A percentile compares a stretch with the other conserved stretches of the same genome.
These are phyloP conservation scores for Macrotus californicus DNA, from an alignment of 2,113 vertebrate species.

Conservation along the genomic window DNA sequence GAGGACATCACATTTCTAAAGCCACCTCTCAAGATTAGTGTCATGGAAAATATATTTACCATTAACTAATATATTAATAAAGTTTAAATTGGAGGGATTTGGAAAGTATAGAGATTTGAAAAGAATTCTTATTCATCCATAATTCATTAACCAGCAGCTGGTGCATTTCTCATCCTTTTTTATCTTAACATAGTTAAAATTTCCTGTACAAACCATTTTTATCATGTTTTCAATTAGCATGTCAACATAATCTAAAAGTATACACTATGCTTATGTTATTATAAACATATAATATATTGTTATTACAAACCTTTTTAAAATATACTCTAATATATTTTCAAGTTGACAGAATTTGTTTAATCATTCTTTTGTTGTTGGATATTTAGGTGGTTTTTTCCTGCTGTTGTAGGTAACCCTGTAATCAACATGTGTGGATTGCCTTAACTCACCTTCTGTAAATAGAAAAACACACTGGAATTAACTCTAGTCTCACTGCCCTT, in stretches of 20 bases:
- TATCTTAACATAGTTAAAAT: neutral
- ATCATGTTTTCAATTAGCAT: neutral
- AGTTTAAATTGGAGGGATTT: neutral
- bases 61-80: neutral
- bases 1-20: neutral
- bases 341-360: neutral
- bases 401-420: neutral
- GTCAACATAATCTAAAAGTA: neutral
- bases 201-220: neutral
- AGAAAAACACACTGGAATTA: neutral
- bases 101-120: neutral
- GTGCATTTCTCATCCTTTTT: neutral
- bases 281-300: neutral
- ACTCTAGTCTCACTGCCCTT: neutral
- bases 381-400: neutral
- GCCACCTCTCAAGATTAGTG: neutral
- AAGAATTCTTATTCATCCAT: neutral
- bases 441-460: neutral
- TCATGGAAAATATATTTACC: neutral
- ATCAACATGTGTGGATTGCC: neutral
- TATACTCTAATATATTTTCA: neutral
- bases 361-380: neutral
- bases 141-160: neutral
- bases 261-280: neutral
- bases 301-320: neutral